Conservation (phyloP, 2,113 vertebrate genomes). For the Melozone crissalis region DNA sequence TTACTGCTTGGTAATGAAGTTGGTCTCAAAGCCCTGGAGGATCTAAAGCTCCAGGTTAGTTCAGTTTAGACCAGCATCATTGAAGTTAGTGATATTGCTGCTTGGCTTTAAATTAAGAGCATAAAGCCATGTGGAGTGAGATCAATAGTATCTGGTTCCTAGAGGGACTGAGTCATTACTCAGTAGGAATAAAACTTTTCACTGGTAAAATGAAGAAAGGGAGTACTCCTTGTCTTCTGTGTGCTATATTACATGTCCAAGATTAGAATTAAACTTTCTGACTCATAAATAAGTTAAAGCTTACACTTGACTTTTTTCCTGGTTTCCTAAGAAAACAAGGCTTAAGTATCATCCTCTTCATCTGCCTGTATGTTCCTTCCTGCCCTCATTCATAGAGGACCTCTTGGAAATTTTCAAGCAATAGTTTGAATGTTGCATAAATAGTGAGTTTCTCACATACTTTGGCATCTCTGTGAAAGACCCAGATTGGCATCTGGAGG, state of each 20-base stretch:
- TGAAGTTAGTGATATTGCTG: background rate
- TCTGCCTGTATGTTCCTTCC: background rate
- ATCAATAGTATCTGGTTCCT: slow-evolving; percentile 8
- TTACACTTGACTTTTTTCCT: background rate
- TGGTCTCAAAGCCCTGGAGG: background rate
- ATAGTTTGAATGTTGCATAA: background rate
- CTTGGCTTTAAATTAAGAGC: slow-evolving; percentile 28
- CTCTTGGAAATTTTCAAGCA: background rate
- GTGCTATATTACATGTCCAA: background rate
- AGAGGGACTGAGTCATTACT: background rate
- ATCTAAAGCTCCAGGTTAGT: background rate
- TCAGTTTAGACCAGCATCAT: background rate
- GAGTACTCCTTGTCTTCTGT: background rate
- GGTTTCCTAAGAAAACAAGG: background rate
- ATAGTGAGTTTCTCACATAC: background rate
- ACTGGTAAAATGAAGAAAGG: background rate
- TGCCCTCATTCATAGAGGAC: background rate
- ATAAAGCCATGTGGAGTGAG: slow-evolving; percentile 2
- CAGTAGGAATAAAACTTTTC: background rate
- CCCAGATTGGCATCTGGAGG: background rate
- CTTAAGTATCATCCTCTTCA: background rate
- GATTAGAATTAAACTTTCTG: background rate
- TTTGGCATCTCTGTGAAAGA: background rate
- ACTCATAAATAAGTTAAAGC: background rate
- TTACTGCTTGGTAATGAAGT: background rate